These are phyloP conservation scores for Trichoplusia ni DNA, from an alignment of 1,140 invertebrate genomes.

Conservation along the genomic window DNA sequence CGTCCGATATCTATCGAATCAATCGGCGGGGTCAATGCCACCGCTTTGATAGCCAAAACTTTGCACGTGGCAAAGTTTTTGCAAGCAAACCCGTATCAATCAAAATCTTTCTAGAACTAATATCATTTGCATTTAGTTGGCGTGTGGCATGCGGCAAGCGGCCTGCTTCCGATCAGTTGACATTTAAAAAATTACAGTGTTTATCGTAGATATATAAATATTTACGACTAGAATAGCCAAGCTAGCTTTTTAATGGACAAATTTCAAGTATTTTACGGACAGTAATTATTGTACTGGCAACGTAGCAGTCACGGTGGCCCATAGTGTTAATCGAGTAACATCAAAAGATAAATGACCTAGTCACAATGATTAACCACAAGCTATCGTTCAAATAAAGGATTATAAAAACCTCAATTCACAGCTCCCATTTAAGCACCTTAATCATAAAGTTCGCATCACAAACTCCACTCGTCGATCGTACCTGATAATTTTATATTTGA, in stretches of 20 bases:
- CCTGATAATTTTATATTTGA: constrained; percentile 3
- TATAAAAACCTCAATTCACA: constrained; percentile 14
- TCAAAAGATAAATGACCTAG: neutral
- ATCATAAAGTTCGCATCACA: constrained; percentile 3
- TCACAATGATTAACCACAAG: constrained; percentile 3
- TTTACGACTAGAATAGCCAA: no score
- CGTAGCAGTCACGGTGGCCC: no score
- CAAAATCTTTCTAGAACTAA: constrained; percentile 16
- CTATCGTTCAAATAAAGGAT: neutral
- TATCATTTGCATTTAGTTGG: neutral
- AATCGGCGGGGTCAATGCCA: constrained; percentile 34
- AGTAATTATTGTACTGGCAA: no score
- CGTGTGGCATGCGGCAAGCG: neutral
- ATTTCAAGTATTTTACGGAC: no score
- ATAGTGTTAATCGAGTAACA: no score
- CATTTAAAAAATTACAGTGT: neutral
- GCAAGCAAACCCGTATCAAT: constrained; percentile 23
- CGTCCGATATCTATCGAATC: constrained; percentile 33
- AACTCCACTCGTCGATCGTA: neutral
- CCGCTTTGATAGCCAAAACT: constrained; percentile 17
- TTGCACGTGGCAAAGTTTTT: constrained; percentile 31
- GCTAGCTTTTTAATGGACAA: no score
- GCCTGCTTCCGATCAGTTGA: neutral
- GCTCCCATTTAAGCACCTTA: neutral
- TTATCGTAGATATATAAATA: no score